These are phyloP conservation scores for Cyaniris semiargus DNA, from an alignment of 2,888 invertebrate genomes.

Conservation along the genomic window DNA sequence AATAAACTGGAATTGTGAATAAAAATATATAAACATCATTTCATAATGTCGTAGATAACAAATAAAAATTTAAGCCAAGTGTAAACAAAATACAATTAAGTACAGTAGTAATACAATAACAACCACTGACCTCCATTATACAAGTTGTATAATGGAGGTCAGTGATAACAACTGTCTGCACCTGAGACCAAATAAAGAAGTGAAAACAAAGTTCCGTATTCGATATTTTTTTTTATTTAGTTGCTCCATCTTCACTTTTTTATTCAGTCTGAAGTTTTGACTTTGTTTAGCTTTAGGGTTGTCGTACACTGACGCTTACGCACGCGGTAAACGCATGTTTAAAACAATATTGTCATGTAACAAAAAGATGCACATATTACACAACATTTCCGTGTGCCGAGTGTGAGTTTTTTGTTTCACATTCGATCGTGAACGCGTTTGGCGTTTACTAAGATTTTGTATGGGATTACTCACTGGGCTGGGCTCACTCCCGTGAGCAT, in stretches of 20 bases:
- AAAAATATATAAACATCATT: constrained; percentile 41
- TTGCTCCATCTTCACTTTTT: background rate
- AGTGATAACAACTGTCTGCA: background rate
- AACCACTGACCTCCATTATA: too few species aligned
- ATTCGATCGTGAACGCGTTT: too few species aligned
- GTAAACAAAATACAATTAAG: constrained; percentile 36
- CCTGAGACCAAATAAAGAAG: background rate
- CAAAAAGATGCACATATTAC: background rate
- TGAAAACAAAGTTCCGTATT: background rate
- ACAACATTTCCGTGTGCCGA: background rate
- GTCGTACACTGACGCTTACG: background rate
- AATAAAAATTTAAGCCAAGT: constrained; percentile 38
- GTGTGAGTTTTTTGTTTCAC: too few species aligned
- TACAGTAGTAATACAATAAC: constrained; percentile 29
- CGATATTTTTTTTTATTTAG: too few species aligned
- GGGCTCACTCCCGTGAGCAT: too few species aligned
- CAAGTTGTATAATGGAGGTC: too few species aligned
- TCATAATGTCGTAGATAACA: constrained; percentile 37
- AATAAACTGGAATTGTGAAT: constrained; percentile 42
- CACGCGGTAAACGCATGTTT: background rate
- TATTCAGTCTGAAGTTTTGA: background rate
- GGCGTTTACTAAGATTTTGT: too few species aligned
- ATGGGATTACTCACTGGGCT: too few species aligned
- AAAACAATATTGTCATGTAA: background rate
- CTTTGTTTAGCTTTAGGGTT: background rate